A percentile compares a stretch with the other conserved stretches of the same genome.
Conservation (phyloP, 2,888 invertebrate species). For the Standfussiana lucernea region DNA sequence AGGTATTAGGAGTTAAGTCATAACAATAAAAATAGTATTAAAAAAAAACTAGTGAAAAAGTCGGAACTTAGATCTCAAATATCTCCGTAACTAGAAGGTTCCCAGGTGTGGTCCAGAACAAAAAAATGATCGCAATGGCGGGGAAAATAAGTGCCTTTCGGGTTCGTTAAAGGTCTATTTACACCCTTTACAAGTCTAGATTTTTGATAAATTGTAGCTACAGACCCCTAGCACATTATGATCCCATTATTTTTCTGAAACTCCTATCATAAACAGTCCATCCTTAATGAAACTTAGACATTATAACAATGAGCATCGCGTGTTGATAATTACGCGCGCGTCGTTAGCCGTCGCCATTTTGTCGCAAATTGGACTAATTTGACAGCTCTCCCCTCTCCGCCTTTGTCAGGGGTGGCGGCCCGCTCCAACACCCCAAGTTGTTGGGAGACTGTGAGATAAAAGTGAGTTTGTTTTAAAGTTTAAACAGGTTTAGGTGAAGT, state of each 20-base stretch:
- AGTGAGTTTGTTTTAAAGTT: conserved; percentile 39
- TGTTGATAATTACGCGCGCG: conserved; percentile 64
- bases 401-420: neutral
- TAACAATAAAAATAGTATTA: too few relatives aligned
- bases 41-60: too few relatives aligned
- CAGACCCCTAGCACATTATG: neutral
- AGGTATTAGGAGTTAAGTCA: too few relatives aligned
- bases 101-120: too few relatives aligned
- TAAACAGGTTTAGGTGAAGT: conserved; percentile 1
- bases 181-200: neutral
- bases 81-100: too few relatives aligned
- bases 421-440: conserved; percentile 22
- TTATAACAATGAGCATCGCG: conserved; percentile 43
- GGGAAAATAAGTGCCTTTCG: too few relatives aligned
- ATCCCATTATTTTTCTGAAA: neutral
- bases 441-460: conserved; percentile 18
- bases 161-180: too few relatives aligned
- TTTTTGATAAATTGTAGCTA: neutral
- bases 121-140: too few relatives aligned
- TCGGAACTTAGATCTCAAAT: too few relatives aligned
- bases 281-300: conserved; percentile 36
- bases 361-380: conserved; percentile 83
- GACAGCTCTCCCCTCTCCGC: conserved; percentile 42
- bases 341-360: conserved; percentile 76
- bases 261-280: neutral